Percentiles rank a stretch among this genome's conserved stretches.
Conservation (phyloP, 2,888 invertebrate species). For the Melipona beecheii region DNA sequence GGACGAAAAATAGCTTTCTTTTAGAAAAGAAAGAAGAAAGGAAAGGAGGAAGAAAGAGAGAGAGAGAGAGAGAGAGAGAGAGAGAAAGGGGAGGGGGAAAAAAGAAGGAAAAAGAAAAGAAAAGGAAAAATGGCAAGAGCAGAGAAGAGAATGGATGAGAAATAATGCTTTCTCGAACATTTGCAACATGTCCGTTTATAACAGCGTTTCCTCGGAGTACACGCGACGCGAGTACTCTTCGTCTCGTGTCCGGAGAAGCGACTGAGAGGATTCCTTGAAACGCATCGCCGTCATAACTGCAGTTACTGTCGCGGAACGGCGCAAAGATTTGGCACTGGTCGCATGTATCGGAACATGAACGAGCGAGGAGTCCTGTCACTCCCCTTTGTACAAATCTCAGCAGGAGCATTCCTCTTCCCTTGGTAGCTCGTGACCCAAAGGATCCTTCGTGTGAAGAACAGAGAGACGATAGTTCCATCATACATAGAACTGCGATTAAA, state of each 20-base stretch:
- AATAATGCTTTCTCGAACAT: background rate
- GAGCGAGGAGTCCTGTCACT: slow-evolving; percentile 72
- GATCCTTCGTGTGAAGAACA: slow-evolving; percentile 73
- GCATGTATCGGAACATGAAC: slow-evolving; percentile 23
- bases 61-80: background rate
- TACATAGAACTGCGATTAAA: slow-evolving; percentile 63
- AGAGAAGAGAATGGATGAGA: background rate
- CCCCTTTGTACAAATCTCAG: slow-evolving; percentile 79
- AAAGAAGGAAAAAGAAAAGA: background rate
- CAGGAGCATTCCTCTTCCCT: slow-evolving; percentile 81
- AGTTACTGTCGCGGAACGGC: slow-evolving; percentile 75
- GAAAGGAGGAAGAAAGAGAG: background rate
- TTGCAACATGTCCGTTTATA: slow-evolving; percentile 60
- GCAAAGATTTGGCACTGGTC: slow-evolving; percentile 30
- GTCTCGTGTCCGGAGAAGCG: slow-evolving; percentile 53
- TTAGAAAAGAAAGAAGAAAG: background rate
- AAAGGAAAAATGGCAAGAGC: background rate
- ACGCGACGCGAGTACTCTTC: slow-evolving; percentile 61
- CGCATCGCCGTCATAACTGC: slow-evolving; percentile 61
- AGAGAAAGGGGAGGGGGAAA: background rate
- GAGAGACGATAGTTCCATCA: slow-evolving; percentile 63
- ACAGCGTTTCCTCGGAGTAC: slow-evolving; percentile 78
- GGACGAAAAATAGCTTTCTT: slow-evolving; percentile 7
- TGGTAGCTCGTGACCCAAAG: slow-evolving; percentile 75
- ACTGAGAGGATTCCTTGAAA: slow-evolving; percentile 56